A percentile compares a stretch with the other conserved stretches of the same genome.
These are phyloP conservation scores for Crossaster papposus DNA, from an alignment of 53 echinoderm and acorn worm genomes.

Conservation along the genomic window DNA sequence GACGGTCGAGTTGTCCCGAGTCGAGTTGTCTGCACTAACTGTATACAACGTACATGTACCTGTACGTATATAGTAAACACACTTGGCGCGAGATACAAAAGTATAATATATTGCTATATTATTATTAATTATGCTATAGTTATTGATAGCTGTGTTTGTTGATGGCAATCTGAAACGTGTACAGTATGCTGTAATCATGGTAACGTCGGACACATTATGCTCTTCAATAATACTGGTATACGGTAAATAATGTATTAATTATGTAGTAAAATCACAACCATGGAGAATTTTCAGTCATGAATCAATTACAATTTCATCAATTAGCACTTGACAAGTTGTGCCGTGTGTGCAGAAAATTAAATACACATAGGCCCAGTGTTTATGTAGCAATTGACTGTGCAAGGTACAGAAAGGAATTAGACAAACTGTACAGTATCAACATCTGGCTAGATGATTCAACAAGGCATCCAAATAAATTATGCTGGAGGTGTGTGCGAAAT, in stretches of 20 bases:
- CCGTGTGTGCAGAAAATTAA: slow-evolving; percentile 13
- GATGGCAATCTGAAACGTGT: neutral
- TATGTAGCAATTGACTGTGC: neutral
- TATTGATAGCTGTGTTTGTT: neutral
- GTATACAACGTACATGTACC: neutral
- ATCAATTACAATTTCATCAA: slow-evolving; percentile 16
- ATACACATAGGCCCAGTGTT: neutral
- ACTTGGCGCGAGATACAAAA: neutral
- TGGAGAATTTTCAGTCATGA: neutral
- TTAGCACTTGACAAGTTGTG: slow-evolving; percentile 21
- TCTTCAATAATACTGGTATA: neutral
- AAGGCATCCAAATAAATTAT: too few species aligned
- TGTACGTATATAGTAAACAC: neutral
- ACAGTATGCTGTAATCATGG: neutral
- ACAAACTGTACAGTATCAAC: too few species aligned
- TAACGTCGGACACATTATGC: neutral
- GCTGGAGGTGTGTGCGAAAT: too few species aligned
- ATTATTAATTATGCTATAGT: too few species aligned
- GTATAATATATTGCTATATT: neutral
- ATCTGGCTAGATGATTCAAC: too few species aligned
- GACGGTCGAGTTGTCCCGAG: neutral
- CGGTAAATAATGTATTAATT: slow-evolving; percentile 6
- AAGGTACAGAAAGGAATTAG: too few species aligned
- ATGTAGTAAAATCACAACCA: neutral
- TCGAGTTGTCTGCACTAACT: too few species aligned